A percentile compares a stretch with the other conserved stretches of the same genome.
Conservation (phyloP, 2,888 invertebrate genomes). For the Nephrocerus scutellatus region DNA sequence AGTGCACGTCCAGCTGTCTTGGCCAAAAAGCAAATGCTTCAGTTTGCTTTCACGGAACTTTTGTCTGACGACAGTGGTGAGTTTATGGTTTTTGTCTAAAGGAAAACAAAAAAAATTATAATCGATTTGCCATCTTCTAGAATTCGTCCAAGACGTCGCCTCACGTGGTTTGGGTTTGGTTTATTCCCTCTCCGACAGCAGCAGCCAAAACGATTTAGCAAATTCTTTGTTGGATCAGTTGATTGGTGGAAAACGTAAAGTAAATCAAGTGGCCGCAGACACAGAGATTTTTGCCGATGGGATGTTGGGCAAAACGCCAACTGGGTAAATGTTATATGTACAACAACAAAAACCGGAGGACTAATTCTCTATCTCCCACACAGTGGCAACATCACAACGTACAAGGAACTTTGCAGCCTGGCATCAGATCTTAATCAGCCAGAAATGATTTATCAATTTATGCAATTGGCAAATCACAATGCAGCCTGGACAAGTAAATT, state of each 20-base stretch:
- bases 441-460: conserved; percentile 90
- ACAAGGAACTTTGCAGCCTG: conserved; percentile 87
- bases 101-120: not conserved
- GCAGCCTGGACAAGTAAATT: conserved; percentile 86
- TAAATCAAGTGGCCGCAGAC: conserved; percentile 68
- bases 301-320: conserved; percentile 75
- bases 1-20: conserved; percentile 62
- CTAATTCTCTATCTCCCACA: too few relatives aligned
- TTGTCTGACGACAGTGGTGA: conserved; percentile 84
- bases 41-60: conserved; percentile 78
- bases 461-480: conserved; percentile 92
- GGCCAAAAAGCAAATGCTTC: conserved; percentile 60
- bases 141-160: conserved; percentile 88
- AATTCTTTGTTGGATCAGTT: conserved; percentile 74
- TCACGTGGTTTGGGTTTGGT: conserved; percentile 85
- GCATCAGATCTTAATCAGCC: conserved; percentile 93
- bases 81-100: conserved; percentile 23
- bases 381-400: conserved; percentile 83
- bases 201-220: conserved; percentile 64
- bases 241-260: conserved; percentile 68
- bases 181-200: conserved; percentile 71
- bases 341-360: not conserved
- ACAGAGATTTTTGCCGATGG: conserved; percentile 86
- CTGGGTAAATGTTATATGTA: conserved; percentile 58
- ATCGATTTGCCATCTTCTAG: conserved; percentile 48